Base-by-base conservation (phyloP, 1,140 invertebrate species). In the Cyclargus thomasi region DNA sequence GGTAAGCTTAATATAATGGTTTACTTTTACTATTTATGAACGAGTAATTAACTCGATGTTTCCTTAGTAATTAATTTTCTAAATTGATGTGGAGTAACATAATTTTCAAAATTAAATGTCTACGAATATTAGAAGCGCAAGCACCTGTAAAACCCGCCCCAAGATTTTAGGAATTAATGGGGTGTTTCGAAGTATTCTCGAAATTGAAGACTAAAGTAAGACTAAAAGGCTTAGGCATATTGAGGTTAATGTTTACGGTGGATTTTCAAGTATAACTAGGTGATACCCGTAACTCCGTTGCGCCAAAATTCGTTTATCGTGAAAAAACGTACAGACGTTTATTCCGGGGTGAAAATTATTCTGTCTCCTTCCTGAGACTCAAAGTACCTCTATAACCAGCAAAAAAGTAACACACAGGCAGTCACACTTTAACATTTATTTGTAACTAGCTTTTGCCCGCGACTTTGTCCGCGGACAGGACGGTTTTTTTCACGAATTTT, bases 191-290 rank as follows among this genome's bases (percentile, higher is more conserved):
- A 59, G 55, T 21, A 59, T 21, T 21, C 55, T 18, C 55, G 3
- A 20, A 59, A 59, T 59, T 59, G 55, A 59, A 59, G 55, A 59
- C 55, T 59, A 59, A 18, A 59, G 8, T 47, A 47, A 47, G 39
- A 47, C 39, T 59, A 59, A 59, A 59, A 59, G 55, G 55, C 20
- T 59, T 59, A 59, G 55, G 20, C 55, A 18, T 55, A 17, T 59
- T 21, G 18, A 21, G 55, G 55, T 47, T 47, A 47, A 47, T 47
- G 39, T 47, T 47, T 47, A 47, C 39, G 39, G 39, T 47, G 14
- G 10, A 47, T 47, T 47, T 47, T 47, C 11, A 14, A 16, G 39
- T 47, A 47, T 47, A 47, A 47, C n/a, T 29, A 29, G 29, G 29
- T 47, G 11, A n/a, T 47, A 47, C 39, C 39, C 14, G 3, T 8